These are phyloP conservation scores for Epinephelus lanceolatus DNA, from an alignment of 2,113 vertebrate genomes.

Conservation along the genomic window DNA sequence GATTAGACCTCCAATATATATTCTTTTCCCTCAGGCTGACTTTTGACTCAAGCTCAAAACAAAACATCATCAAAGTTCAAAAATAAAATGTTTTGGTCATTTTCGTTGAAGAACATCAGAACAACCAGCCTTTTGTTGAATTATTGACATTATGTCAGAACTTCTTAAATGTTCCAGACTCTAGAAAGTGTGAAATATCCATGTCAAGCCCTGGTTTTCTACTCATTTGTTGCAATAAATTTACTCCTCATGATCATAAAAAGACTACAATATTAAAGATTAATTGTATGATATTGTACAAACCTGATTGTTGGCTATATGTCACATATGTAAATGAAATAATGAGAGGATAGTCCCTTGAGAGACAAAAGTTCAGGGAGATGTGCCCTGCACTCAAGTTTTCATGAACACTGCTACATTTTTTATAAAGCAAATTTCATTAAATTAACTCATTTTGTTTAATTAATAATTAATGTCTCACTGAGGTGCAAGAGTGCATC, in stretches of 20 bases:
- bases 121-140: too few species aligned
- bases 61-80: neutral
- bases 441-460: conserved; percentile 36
- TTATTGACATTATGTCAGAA: too few species aligned
- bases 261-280: neutral
- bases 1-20: too few species aligned
- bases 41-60: neutral
- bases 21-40: neutral
- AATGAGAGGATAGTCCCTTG: neutral
- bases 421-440: conserved; percentile 46
- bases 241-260: neutral
- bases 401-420: conserved; percentile 37
- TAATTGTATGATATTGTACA: neutral
- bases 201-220: neutral
- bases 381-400: conserved; percentile 5
- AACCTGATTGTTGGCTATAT: neutral
- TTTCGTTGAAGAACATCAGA: neutral
- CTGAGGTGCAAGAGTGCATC: conserved; percentile 19
- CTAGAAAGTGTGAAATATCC: neutral
- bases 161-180: neutral
- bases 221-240: neutral
- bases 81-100: neutral
- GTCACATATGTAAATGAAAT: neutral
- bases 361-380: neutral
- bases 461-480: conserved; percentile 47